Evolutionary conservation across 2,797 vertebrate species (phyloP).

Genomic region (Sebastes taczanowskii): DNA sequence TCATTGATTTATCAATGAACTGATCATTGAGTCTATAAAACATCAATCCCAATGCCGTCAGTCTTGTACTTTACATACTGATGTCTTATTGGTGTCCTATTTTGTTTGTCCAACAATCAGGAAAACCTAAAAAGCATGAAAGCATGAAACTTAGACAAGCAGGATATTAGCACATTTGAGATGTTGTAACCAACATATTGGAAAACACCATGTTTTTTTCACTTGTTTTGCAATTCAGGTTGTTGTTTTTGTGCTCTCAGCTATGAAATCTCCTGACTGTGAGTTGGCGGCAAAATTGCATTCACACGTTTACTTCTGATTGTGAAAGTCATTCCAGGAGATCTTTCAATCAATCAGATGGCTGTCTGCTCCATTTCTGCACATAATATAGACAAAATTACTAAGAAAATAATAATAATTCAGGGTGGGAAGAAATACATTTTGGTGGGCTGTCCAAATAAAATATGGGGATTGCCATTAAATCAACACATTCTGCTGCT

Average conservation of each 20-base stretch:
- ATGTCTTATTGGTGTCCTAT: neutral
- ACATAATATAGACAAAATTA: neutral
- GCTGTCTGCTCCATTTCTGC: neutral
- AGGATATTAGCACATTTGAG: neutral
- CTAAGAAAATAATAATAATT: neutral
- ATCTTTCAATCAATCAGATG: neutral
- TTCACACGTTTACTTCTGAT: neutral
- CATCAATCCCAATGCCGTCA: neutral
- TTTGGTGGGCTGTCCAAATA: neutral
- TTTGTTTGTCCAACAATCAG: neutral
- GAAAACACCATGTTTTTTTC: neutral
- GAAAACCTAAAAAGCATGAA: neutral
- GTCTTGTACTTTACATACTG: neutral
- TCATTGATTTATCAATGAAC: neutral
- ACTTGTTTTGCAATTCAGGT: neutral
- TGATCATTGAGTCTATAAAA: neutral
- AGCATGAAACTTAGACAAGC: neutral
- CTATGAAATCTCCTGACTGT: neutral
- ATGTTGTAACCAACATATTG: neutral
- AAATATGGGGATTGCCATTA: neutral
- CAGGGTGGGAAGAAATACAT: neutral
- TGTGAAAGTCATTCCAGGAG: neutral
- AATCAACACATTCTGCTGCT: neutral
- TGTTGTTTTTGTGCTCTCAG: neutral
- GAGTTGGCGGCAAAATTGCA: neutral